Conservation (phyloP, 1,140 invertebrate species). For the Bicyclus anynana region DNA sequence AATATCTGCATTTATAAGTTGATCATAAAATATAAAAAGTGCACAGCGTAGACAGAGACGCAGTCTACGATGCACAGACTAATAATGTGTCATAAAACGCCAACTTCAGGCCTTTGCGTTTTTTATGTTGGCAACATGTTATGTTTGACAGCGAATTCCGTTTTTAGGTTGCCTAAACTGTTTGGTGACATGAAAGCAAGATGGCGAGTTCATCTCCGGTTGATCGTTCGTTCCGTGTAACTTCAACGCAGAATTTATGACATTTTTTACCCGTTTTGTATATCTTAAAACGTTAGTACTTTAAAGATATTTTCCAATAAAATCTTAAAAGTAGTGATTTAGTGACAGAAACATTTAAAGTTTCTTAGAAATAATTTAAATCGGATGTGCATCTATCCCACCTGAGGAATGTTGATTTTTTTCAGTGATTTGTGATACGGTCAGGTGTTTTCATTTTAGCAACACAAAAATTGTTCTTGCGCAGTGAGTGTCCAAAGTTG, state of each 20-base stretch:
- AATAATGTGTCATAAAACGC: no score
- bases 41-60: no score
- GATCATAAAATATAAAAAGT: neutral
- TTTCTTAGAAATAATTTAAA: constrained; percentile 37
- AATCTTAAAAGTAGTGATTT: constrained; percentile 44
- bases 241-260: constrained; percentile 58
- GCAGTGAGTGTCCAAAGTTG: constrained; percentile 72
- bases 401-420: constrained; percentile 77
- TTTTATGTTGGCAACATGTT: constrained; percentile 40
- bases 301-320: constrained; percentile 37
- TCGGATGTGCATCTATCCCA: constrained; percentile 70
- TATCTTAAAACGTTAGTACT: constrained; percentile 50
- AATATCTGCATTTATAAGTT: no score
- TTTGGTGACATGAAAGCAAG: constrained; percentile 71
- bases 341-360: constrained; percentile 44
- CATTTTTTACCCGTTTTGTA: constrained; percentile 56
- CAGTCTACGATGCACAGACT: no score
- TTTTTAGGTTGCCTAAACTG: constrained; percentile 49
- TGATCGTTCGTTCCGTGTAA: constrained; percentile 70
- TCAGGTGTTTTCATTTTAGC: constrained; percentile 77
- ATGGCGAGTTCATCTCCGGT: constrained; percentile 76
- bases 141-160: constrained; percentile 33
- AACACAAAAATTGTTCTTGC: constrained; percentile 76
- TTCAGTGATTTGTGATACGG: constrained; percentile 78
- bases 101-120: constrained; percentile 29